These are phyloP conservation scores for Chelmon rostratus DNA, from an alignment of 2,797 vertebrate species.

Conservation along the genomic window DNA sequence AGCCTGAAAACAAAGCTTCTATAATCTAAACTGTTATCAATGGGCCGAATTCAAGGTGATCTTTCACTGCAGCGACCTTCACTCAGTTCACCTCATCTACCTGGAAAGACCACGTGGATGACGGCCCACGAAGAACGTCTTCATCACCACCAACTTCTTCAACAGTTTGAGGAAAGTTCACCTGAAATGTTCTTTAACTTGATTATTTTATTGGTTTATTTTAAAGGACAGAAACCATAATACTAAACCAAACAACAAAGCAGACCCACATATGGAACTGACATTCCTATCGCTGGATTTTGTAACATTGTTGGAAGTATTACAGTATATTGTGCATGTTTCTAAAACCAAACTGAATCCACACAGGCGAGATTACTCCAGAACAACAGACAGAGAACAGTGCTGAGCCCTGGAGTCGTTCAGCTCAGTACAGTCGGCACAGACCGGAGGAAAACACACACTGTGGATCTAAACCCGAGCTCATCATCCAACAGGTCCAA, in stretches of 20 bases:
- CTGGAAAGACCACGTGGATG: too few relatives aligned
- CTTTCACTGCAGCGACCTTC: too few relatives aligned
- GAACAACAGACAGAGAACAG: not conserved
- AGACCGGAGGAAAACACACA: not conserved
- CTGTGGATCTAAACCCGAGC: not conserved
- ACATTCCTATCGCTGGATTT: slow-evolving; percentile 17
- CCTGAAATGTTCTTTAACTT: not conserved
- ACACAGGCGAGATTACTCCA: not conserved
- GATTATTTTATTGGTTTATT: slow-evolving; percentile 7
- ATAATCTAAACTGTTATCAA: too few relatives aligned
- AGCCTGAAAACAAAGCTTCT: too few relatives aligned
- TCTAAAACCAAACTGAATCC: not conserved
- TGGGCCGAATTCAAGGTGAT: too few relatives aligned
- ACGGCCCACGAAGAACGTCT: too few relatives aligned
- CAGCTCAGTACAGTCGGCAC: not conserved
- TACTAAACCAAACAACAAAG: not conserved
- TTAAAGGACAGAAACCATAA: not conserved
- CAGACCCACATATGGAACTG: not conserved
- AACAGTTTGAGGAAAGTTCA: not conserved
- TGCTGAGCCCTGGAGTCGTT: not conserved
- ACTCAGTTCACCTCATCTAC: too few relatives aligned
- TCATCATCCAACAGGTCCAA: not conserved
- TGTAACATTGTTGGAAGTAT: slow-evolving; percentile 5
- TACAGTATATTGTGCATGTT: slow-evolving; percentile 9
- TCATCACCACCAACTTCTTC: not conserved